Conservation (phyloP, 2,888 invertebrate species). For the Ochropacha duplaris region DNA sequence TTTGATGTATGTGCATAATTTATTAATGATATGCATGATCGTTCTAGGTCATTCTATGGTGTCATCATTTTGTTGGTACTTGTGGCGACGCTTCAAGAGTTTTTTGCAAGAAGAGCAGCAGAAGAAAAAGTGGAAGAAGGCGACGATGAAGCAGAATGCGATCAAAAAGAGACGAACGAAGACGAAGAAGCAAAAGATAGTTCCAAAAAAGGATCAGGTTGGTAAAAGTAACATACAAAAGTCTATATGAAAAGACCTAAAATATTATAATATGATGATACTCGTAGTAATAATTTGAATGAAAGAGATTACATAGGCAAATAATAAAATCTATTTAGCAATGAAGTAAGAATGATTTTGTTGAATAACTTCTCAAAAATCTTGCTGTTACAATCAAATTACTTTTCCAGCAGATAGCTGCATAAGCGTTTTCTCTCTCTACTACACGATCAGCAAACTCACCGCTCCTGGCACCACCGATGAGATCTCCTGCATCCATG, state of each 20-base stretch:
- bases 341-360: too few species aligned
- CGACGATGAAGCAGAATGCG: conserved; percentile 40
- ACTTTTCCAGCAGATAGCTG: conserved; percentile 47
- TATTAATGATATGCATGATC: neutral
- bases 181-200: conserved; percentile 33
- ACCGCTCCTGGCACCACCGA: conserved; percentile 74
- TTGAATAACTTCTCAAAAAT: too few species aligned
- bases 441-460: conserved; percentile 83
- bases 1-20: too few species aligned
- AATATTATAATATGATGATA: too few species aligned
- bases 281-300: too few species aligned
- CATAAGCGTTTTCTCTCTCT: conserved; percentile 85
- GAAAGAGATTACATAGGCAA: too few species aligned
- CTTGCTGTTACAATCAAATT: conserved; percentile 2
- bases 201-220: conserved; percentile 40
- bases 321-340: too few species aligned
- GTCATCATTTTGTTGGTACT: conserved; percentile 64
- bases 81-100: conserved; percentile 74
- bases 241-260: too few species aligned
- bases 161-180: conserved; percentile 33
- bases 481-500: conserved; percentile 87
- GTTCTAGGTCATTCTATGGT: conserved; percentile 69
- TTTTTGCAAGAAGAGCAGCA: conserved; percentile 44
- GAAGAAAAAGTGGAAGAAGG: conserved; percentile 39
- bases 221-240: conserved; percentile 25